A percentile compares a stretch with the other conserved stretches of the same genome.
phyloP scores from a whole-genome alignment of 92 coral and sea anemone species.

The Isaurus tuberculatus region DNA sequence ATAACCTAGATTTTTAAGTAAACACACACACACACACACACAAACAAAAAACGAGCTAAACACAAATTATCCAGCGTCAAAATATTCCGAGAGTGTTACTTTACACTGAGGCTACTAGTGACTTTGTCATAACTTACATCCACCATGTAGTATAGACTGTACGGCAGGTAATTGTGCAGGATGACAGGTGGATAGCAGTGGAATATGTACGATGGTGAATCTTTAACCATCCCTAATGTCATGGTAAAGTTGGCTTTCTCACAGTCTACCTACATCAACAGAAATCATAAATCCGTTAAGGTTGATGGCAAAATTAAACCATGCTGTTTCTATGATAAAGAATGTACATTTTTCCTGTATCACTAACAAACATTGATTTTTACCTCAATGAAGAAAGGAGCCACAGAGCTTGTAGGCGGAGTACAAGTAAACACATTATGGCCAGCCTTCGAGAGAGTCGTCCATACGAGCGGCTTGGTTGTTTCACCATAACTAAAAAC shows the following conservation, averaged over 20 bases:
- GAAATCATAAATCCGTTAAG: background rate
- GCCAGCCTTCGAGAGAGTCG: constrained; percentile 54
- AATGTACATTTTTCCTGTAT: too few relatives aligned
- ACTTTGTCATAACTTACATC: constrained; percentile 80
- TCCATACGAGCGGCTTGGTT: constrained; percentile 74
- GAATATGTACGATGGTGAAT: constrained; percentile 77
- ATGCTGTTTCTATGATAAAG: too few relatives aligned
- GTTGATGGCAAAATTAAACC: too few relatives aligned
- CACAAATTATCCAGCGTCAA: too few relatives aligned
- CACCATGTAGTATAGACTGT: constrained; percentile 64
- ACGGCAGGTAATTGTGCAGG: constrained; percentile 91
- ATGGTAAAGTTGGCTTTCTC: constrained; percentile 76
- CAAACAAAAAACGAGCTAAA: too few relatives aligned
- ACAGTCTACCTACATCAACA: constrained; percentile 72
- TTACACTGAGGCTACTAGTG: too few relatives aligned
- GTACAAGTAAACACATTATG: constrained; percentile 60
- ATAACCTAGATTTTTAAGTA: too few relatives aligned
- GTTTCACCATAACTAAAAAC: constrained; percentile 70
- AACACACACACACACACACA: too few relatives aligned
- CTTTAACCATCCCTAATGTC: constrained; percentile 67
- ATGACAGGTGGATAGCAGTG: constrained; percentile 89
- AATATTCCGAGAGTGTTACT: too few relatives aligned
- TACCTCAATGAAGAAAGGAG: constrained; percentile 83
- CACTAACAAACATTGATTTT: background rate
- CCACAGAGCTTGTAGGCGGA: constrained; percentile 74